Conservation (phyloP, 2,888 invertebrate genomes). For the Drosophila dives region DNA sequence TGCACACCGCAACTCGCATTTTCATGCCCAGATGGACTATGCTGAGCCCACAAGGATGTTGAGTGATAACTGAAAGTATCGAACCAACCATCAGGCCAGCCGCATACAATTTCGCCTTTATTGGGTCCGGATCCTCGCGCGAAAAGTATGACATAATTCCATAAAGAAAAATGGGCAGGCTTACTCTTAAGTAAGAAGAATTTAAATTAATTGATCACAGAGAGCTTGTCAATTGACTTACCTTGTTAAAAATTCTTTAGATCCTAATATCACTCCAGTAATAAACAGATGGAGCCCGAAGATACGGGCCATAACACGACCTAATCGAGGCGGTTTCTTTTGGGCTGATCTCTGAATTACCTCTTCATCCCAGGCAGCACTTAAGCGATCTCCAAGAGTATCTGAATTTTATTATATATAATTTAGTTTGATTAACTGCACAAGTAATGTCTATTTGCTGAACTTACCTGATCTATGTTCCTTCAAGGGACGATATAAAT, state of each 20-base stretch:
- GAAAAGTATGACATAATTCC: conserved; percentile 87
- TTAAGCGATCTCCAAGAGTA: conserved; percentile 41
- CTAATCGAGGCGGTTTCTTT: conserved; percentile 31
- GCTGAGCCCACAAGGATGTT: conserved; percentile 95
- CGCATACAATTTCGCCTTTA: conserved; percentile 91
- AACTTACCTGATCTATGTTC: conserved; percentile 88
- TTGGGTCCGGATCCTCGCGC: conserved; percentile 56
- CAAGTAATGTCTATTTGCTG: background rate
- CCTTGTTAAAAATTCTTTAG: conserved; percentile 87
- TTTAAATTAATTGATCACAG: background rate
- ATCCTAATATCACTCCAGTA: conserved; percentile 87
- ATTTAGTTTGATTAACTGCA: background rate
- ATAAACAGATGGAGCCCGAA: conserved; percentile 86
- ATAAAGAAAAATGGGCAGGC: conserved; percentile 88
- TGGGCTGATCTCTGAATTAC: conserved; percentile 24
- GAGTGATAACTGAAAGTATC: conserved; percentile 89
- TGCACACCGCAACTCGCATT: conserved; percentile 88
- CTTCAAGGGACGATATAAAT: conserved; percentile 89
- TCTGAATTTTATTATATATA: conserved; percentile 16
- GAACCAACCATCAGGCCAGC: conserved; percentile 90
- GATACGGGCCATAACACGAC: conserved; percentile 12
- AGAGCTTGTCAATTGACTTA: conserved; percentile 18
- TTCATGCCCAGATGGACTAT: conserved; percentile 88
- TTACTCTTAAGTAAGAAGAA: conserved; percentile 85
- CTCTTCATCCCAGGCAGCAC: conserved; percentile 36